Base-by-base conservation (phyloP, 2,888 invertebrate species). In the Phymatocera aterrima region DNA sequence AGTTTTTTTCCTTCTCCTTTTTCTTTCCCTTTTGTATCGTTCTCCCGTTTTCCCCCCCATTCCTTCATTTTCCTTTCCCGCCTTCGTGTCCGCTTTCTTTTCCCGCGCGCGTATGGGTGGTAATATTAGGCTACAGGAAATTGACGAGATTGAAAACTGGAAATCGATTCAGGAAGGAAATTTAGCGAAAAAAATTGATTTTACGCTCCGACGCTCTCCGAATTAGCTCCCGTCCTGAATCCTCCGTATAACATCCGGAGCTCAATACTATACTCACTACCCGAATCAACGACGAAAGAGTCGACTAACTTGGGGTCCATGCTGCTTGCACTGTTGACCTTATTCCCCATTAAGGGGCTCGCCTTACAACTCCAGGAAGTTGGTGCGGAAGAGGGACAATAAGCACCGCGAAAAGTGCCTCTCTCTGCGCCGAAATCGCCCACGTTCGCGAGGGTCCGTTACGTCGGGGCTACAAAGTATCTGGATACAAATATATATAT, bases 321-420 rank as follows among this genome's bases (percentile, higher is more conserved):
- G 48, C 31, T 70, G 31, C 48, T 48, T 48, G 31, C 78, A 79
- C 83, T 83, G 85, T 84, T 87, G 86, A 86, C 87, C 85, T 88
- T 87, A 84, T 85, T 84, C 83, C 83, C 86, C 88, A 89, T 89
- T 88, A 88, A 86, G 85, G 84, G 83, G 87, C 87, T 88, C 87
- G 85, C 85, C 84, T 88, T 88, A 86, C 85, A 48, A 48, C 70
- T n/a, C 81, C 79, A 82, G 84, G 83, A 83, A 85, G 84, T 84
- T 84, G 86, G 85, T 48, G 28, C 15, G 31, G 48, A 48, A 48
- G 31, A 31, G 40, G 70, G 70, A 70, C 70, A 70, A 70, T 31
- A n/a, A 70, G 48, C 40, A 1, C 46, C 34, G 70, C 48, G 31
- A 70, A 70, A 70, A 70, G 70, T 70, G 70, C 46, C 48, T 48